Conservation (phyloP, 64 coral and sea anemone genomes). For the Stichodactyla mertensii region DNA sequence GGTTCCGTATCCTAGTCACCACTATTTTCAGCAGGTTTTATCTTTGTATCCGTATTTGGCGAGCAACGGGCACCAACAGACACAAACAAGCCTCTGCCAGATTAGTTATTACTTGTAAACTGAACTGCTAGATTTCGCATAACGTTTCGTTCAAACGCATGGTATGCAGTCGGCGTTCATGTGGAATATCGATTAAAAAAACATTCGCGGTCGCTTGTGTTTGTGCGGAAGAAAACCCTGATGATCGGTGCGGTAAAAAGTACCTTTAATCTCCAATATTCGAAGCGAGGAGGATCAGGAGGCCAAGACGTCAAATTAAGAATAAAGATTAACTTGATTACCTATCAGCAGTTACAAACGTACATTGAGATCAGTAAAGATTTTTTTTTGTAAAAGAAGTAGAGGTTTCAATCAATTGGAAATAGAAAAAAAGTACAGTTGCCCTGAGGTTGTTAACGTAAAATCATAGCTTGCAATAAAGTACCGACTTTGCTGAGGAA, state of each 20-base stretch:
- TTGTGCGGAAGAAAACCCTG: not conserved
- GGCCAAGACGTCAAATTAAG: not conserved
- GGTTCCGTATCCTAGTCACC: not conserved
- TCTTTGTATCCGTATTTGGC: not conserved
- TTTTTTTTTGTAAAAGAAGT: too few relatives aligned
- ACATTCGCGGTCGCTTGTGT: not conserved
- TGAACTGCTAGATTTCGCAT: not conserved
- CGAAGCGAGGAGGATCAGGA: not conserved
- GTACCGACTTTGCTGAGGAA: too few relatives aligned
- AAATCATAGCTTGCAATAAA: too few relatives aligned
- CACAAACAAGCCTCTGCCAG: not conserved
- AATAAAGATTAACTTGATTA: too few relatives aligned
- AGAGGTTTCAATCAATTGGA: too few relatives aligned
- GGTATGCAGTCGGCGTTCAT: not conserved
- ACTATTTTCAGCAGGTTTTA: not conserved
- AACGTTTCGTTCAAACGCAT: not conserved
- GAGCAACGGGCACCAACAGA: not conserved
- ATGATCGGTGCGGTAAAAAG: not conserved
- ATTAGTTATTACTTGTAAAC: not conserved
- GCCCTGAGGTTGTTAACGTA: too few relatives aligned
- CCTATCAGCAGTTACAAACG: not conserved
- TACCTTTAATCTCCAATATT: not conserved
- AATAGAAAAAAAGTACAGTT: too few relatives aligned
- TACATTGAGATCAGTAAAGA: not conserved
- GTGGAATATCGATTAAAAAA: not conserved